Evolutionary conservation across 2,797 vertebrate genomes (phyloP), one percentile per base, ranked within the genome.

Genomic region (Coilia nasus): DNA sequence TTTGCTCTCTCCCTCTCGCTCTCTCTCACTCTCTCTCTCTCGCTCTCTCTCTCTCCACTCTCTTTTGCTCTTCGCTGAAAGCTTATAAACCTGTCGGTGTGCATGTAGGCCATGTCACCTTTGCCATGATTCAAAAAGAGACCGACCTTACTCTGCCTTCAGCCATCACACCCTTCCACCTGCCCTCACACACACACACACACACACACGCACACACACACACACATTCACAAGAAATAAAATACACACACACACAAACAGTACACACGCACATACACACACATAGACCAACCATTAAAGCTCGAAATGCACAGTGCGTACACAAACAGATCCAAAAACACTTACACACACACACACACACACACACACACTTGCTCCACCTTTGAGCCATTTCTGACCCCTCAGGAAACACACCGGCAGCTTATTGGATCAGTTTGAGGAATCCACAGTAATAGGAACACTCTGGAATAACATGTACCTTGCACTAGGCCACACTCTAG

Each of bases 61-160:
- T 92, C 95, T 54, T 54, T 54, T 92, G 95, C 87, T 93, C 92
- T 89, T 93, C 93, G 93, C 93, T 91, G 93, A 92, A 91, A 93
- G 93, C 94, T 94, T 92, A 95, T 96, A 97, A 97, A 97, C 93
- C 96, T 97, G 95, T 96, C 96, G 96, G 91, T 93, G 95, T 94
- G 93, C 93, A 95, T 96, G 95, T 95, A 96, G 94, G 94, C 94
- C 94, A 95, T 93, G 95, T 96, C 96, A 95, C 94, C 94, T 96
- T 96, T 96, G 94, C 93, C 90, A 92, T 91, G 88, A 88, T 93
- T 95, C 93, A 93, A 95, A 91, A 86, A 2, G 90, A 91, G 89
- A 93, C 90, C 92, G 84, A 86, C 31, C 71, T 82, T 67, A 83
- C 82, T 56, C 17, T 85, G 41, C 91, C 88, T 91, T 87, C 91